These are phyloP conservation scores for Parnassius glacialis DNA, from an alignment of 2,888 invertebrate species.

Conservation along the genomic window DNA sequence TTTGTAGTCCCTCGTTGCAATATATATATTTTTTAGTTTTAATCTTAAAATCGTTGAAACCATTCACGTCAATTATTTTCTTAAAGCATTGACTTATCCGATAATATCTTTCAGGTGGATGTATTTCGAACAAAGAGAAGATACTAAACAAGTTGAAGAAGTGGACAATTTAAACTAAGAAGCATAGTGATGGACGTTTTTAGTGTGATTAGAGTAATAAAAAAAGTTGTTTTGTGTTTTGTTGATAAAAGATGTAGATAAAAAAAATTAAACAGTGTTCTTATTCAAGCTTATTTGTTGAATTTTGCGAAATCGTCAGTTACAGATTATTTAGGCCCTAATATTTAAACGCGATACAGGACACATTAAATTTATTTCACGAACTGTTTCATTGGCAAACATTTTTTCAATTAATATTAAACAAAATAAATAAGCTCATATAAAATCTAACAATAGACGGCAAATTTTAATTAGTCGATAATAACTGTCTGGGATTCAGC, in stretches of 20 bases:
- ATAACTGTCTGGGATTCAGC: conserved; percentile 44
- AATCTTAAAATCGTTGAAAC: conserved; percentile 13
- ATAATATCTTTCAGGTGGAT: conserved; percentile 80
- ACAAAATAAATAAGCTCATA: conserved; percentile 68
- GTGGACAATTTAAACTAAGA: conserved; percentile 50
- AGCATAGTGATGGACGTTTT: conserved; percentile 32
- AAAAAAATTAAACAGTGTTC: conserved; percentile 11
- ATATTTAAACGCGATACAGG: not conserved
- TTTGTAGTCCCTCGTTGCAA: no score
- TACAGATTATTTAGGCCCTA: not conserved
- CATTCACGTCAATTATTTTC: conserved; percentile 6
- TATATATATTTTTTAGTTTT: not conserved
- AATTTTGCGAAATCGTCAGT: not conserved
- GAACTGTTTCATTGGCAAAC: conserved; percentile 34
- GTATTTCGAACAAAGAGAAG: conserved; percentile 83
- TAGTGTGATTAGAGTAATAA: conserved; percentile 9
- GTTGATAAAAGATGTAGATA: conserved; percentile 19
- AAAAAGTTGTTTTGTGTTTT: conserved; percentile 17
- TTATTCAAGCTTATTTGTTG: conserved; percentile 4
- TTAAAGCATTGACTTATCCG: conserved; percentile 9
- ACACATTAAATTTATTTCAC: not conserved
- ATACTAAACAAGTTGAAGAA: conserved; percentile 55
- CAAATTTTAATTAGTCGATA: conserved; percentile 42
- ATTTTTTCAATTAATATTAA: conserved; percentile 61
- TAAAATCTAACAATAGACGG: conserved; percentile 58